These are phyloP conservation scores for Pitangus sulphuratus DNA, from an alignment of 2,797 vertebrate genomes.

Conservation along the genomic window DNA sequence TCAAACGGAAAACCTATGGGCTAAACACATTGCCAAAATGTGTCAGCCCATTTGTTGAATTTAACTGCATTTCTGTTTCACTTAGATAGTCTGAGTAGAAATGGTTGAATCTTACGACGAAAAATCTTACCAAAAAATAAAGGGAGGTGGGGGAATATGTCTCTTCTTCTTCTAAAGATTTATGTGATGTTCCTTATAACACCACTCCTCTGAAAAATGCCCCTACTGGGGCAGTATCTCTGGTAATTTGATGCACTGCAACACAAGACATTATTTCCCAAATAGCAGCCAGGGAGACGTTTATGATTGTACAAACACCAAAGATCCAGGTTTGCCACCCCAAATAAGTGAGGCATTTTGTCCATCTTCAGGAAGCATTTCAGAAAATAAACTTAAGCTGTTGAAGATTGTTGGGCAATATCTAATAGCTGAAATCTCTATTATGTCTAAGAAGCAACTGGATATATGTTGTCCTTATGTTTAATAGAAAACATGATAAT, in stretches of 20 bases:
- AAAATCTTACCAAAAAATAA: neutral
- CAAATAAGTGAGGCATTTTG: neutral
- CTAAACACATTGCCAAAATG: neutral
- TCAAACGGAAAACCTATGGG: neutral
- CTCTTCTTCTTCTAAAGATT: neutral
- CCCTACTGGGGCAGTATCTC: neutral
- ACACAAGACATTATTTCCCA: neutral
- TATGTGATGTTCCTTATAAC: neutral
- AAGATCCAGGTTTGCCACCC: neutral
- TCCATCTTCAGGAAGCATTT: neutral
- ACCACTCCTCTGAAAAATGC: neutral
- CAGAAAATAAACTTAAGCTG: neutral
- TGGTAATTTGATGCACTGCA: neutral
- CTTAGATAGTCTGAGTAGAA: neutral
- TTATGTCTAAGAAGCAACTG: neutral
- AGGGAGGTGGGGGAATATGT: fast-evolving
- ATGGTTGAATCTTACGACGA: neutral
- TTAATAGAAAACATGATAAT: neutral
- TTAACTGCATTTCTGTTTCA: neutral
- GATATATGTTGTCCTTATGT: neutral
- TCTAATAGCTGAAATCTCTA: neutral
- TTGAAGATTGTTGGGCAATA: neutral
- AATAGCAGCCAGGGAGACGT: neutral
- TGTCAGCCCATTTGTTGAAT: neutral
- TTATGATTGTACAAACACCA: neutral